Evolutionary conservation across 1,140 invertebrate species (phyloP), one percentile per base, ranked within the genome.

Genomic region (Drosophila micromelanica): DNA sequence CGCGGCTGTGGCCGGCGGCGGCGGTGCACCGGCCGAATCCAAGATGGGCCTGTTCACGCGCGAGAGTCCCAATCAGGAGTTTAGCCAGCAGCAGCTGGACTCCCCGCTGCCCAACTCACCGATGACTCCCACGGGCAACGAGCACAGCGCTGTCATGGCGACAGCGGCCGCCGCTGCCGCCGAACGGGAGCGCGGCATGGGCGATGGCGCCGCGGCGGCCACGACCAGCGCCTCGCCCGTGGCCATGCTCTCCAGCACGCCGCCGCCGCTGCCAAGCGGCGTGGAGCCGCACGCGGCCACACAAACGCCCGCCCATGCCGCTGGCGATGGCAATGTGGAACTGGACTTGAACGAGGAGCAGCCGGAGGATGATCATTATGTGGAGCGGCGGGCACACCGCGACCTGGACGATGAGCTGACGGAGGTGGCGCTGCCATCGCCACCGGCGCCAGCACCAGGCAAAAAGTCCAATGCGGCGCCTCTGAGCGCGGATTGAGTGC

Each of bases 31-130:
- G 3, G 59, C 57, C 20, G 85, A 84, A 45, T 76, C 72, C 23
- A 90, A 91, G 64, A 92, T 92, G 90, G 91, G 91, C 12, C 67
- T 91, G 1, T 90, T 92, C 23, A 92, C 87, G 23, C 63, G 90
- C 17, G 84, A 90, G 59, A 92, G 84, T 62, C 85, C 87, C 1
- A 77, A 92, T 59, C 85, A 92, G 75, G 90, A 89, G 68, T 91
- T 91, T 35, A 91, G 76, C 52, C 87, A 89, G 20, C 90, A 91
- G 40, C 86, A 90, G 49, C 43, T 89, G 0, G 89, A 92, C 17
- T 78, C 76, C 5, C 74, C 80, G 5, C 73, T 78, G 63, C 79
- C 79, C 51, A 74, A 80, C 11, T 77, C 80, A 9, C 80, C 80
- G 17, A 46, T 80, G 61, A 89, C 82, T 42, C 80, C 80, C n/a